Percentiles rank a stretch among this genome's conserved stretches.
phyloP scores from a whole-genome alignment of 1,140 invertebrate species.

The Nautilus pompilius region DNA sequence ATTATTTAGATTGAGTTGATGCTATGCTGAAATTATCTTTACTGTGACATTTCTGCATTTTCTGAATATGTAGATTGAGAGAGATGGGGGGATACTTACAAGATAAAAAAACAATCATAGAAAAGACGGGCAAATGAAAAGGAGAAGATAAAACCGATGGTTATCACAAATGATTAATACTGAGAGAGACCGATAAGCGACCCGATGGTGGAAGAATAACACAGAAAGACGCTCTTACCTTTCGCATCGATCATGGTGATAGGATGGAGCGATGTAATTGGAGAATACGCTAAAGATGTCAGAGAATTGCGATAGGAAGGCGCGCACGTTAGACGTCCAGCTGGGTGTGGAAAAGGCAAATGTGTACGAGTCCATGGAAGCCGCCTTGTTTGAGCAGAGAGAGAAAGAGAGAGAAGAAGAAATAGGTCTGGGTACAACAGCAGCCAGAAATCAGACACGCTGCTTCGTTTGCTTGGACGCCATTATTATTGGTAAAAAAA shows the following conservation, averaged over 20 bases:
- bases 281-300: slow-evolving; percentile 95
- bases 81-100: neutral
- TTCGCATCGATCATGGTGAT: slow-evolving; percentile 94
- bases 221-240: slow-evolving; percentile 63
- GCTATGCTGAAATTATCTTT: neutral
- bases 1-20: too few species aligned
- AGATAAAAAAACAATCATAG: neutral
- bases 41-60: neutral
- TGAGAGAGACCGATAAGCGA: neutral
- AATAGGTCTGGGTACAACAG: too few species aligned
- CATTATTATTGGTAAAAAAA: too few species aligned
- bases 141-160: neutral
- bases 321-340: slow-evolving; percentile 35
- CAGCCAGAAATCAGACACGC: too few species aligned
- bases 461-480: too few species aligned
- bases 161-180: neutral
- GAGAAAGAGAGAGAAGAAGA: too few species aligned
- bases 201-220: neutral
- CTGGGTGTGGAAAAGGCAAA: slow-evolving; percentile 37
- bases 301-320: slow-evolving; percentile 74
- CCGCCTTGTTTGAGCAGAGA: too few species aligned
- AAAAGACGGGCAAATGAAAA: neutral
- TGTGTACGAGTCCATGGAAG: too few species aligned
- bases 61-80: neutral
- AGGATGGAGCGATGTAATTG: slow-evolving; percentile 90